Conservation (phyloP, 2,113 vertebrate species). For the Ammodytes marinus region DNA sequence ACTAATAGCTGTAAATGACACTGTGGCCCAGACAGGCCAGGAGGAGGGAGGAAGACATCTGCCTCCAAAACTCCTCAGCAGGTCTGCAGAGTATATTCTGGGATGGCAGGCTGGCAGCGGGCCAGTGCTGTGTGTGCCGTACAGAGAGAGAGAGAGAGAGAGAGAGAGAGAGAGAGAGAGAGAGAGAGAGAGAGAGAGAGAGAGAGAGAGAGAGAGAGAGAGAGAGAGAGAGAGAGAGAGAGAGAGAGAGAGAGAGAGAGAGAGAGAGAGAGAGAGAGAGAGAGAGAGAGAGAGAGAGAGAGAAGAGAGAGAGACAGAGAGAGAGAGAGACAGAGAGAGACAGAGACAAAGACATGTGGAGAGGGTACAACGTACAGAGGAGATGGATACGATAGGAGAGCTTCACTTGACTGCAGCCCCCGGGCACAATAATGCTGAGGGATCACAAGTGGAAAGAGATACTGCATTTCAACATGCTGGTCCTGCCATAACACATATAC, state of each 20-base stretch:
- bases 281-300: no score
- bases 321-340: not conserved
- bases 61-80: conserved; percentile 53
- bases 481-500: conserved; percentile 38
- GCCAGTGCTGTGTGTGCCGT: conserved; percentile 52
- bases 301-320: no score
- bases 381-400: conserved; percentile 18
- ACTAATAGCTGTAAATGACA: conserved; percentile 68
- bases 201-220: no score
- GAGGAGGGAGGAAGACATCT: conserved; percentile 67
- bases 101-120: conserved; percentile 57
- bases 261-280: no score
- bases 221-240: no score
- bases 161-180: no score
- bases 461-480: conserved; percentile 20
- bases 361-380: conserved; percentile 27
- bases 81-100: conserved; percentile 69
- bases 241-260: no score
- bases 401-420: conserved; percentile 1
- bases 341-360: conserved; percentile 9
- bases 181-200: no score
- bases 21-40: conserved; percentile 46
- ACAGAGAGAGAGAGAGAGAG: conserved; percentile 6
- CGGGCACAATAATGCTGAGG: conserved; percentile 47
- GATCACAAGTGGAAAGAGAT: conserved; percentile 44